A percentile compares a stretch with the other conserved stretches of the same genome.
Conservation (phyloP, 2,888 invertebrate species). For the Nomada fabriciana region DNA sequence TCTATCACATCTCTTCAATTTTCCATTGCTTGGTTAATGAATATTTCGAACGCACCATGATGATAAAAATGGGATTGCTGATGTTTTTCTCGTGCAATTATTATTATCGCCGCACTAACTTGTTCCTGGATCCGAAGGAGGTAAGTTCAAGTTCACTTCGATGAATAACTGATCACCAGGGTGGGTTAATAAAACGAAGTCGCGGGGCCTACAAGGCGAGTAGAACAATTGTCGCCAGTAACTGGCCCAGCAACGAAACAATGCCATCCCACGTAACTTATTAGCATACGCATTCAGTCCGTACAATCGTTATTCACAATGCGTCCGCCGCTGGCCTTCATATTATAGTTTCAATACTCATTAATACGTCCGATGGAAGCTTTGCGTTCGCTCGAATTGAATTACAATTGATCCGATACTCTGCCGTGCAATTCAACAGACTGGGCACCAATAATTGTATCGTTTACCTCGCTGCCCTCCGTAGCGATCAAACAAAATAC, state of each 20-base stretch:
- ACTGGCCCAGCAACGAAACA: conserved; percentile 32
- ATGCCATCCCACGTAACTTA: conserved; percentile 18
- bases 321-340: conserved; percentile 30
- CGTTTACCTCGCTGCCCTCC: too few relatives aligned
- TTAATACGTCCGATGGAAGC: background rate
- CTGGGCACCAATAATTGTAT: too few relatives aligned
- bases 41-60: too few relatives aligned
- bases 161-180: conserved; percentile 3
- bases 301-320: conserved; percentile 36
- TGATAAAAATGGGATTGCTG: too few relatives aligned
- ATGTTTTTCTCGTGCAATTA: too few relatives aligned
- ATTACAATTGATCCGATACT: conserved; percentile 5
- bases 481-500: too few relatives aligned
- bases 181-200: conserved; percentile 19
- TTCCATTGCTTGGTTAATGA: too few relatives aligned
- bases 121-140: background rate
- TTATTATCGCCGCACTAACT: too few relatives aligned
- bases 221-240: conserved; percentile 36
- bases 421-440: too few relatives aligned
- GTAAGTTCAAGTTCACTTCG: conserved; percentile 16
- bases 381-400: conserved; percentile 4
- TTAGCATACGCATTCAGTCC: conserved; percentile 40
- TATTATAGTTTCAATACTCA: conserved; percentile 25
- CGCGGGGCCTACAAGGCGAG: background rate
- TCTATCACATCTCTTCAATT: too few relatives aligned